phyloP scores from a whole-genome alignment of 2,797 vertebrate species.

The Coluber constrictor region DNA sequence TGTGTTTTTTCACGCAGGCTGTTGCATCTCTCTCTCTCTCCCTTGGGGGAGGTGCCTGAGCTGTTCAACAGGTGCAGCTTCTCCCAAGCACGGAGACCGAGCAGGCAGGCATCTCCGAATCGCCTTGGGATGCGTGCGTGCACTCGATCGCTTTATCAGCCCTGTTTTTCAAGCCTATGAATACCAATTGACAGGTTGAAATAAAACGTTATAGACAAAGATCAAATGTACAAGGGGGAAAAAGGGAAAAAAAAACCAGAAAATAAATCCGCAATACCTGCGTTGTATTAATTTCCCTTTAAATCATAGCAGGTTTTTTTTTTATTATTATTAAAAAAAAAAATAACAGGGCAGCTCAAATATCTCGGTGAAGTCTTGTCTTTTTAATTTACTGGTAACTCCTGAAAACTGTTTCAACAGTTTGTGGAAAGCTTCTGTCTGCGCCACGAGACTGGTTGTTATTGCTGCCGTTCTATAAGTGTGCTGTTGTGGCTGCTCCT shows the following conservation, averaged over 20 bases:
- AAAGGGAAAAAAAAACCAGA: rapidly evolving
- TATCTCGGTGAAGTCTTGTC: rapidly evolving
- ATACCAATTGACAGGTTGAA: background rate
- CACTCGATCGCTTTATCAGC: too few species aligned
- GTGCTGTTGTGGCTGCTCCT: background rate
- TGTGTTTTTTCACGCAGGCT: background rate
- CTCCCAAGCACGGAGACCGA: background rate
- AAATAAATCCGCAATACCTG: background rate
- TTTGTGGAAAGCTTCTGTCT: background rate
- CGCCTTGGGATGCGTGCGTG: too few species aligned
- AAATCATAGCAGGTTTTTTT: background rate
- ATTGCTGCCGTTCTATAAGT: background rate
- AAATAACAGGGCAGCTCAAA: background rate
- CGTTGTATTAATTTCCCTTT: background rate
- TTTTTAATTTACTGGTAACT: background rate
- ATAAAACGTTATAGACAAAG: background rate
- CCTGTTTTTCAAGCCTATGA: background rate
- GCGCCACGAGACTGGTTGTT: background rate
- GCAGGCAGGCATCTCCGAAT: background rate
- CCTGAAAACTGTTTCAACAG: background rate
- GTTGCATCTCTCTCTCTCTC: background rate
- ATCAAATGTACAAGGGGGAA: background rate
- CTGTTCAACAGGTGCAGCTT: background rate
- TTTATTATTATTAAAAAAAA: background rate
- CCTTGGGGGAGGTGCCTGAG: background rate